A percentile compares a stretch with the other conserved stretches of the same genome.
These are phyloP conservation scores for Diarsia rubi DNA, from an alignment of 2,888 invertebrate species.

Conservation along the genomic window DNA sequence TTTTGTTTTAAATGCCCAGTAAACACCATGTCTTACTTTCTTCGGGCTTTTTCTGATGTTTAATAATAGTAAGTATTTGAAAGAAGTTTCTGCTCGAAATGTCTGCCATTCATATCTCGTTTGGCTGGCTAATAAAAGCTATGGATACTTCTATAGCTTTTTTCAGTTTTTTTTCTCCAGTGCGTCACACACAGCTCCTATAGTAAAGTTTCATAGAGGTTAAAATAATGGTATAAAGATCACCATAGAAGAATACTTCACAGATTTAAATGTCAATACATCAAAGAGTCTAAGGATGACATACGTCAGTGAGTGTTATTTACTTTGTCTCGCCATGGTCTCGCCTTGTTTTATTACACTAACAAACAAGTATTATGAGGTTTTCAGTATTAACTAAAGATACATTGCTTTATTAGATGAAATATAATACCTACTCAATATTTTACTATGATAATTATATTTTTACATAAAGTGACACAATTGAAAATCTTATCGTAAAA, in stretches of 20 bases:
- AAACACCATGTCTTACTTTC: too few relatives aligned
- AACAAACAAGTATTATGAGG: conserved; percentile 22
- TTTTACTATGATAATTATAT: background rate
- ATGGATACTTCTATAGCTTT: background rate
- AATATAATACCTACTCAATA: background rate
- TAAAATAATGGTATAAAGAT: background rate
- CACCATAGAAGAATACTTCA: conserved; percentile 37
- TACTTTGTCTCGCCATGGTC: conserved; percentile 28
- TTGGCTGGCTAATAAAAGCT: background rate
- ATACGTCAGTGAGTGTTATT: conserved; percentile 49
- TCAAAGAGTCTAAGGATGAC: conserved; percentile 31
- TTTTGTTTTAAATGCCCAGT: too few relatives aligned
- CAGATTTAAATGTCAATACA: conserved; percentile 43
- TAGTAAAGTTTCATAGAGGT: background rate
- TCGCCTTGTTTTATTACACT: conserved; percentile 6
- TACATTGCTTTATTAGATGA: background rate
- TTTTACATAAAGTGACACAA: background rate
- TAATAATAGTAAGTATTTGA: background rate
- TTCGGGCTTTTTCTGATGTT: background rate
- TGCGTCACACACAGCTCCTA: background rate
- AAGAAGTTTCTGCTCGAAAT: background rate
- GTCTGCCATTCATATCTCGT: background rate
- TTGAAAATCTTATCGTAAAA: background rate
- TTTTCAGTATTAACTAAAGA: conserved; percentile 26
- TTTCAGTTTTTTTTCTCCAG: background rate